Percentiles rank a stretch among this genome's conserved stretches.
These are phyloP conservation scores for Perithous albicinctus DNA, from an alignment of 2,888 invertebrate genomes.

Conservation along the genomic window DNA sequence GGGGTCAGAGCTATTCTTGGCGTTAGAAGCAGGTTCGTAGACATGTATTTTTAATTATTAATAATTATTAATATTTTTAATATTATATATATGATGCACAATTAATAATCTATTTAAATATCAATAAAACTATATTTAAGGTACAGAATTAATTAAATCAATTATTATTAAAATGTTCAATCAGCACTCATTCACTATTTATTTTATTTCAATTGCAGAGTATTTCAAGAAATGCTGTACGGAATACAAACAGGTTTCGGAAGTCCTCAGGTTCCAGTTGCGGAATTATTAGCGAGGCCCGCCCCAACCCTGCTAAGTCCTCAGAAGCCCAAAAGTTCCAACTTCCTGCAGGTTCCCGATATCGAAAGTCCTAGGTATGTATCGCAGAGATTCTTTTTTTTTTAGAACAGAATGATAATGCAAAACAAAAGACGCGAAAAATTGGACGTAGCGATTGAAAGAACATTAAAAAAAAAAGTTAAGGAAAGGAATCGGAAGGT, in stretches of 20 bases:
- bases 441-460: slow-evolving; percentile 14
- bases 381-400: slow-evolving; percentile 8
- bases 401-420: background rate
- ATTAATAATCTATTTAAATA: too few relatives aligned
- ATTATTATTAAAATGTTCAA: too few relatives aligned
- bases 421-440: slow-evolving; percentile 3
- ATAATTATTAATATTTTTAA: too few relatives aligned
- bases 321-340: slow-evolving; percentile 94
- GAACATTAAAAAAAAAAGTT: slow-evolving; percentile 21
- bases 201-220: slow-evolving; percentile 85
- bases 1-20: slow-evolving; percentile 96
- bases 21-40: slow-evolving; percentile 92
- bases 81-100: too few relatives aligned
- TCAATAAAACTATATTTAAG: too few relatives aligned
- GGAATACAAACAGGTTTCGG: slow-evolving; percentile 97
- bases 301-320: slow-evolving; percentile 95
- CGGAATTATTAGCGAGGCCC: slow-evolving; percentile 93
- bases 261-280: slow-evolving; percentile 96
- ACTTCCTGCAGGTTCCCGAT: slow-evolving; percentile 96
- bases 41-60: background rate
- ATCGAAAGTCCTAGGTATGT: slow-evolving; percentile 91
- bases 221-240: slow-evolving; percentile 97
- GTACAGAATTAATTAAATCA: too few relatives aligned
- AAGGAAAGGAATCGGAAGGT: slow-evolving; percentile 36
- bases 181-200: too few relatives aligned